Evolutionary conservation across 2,797 vertebrate species (phyloP), one percentile per base, ranked within the genome.

Genomic region (Poecile montanus): DNA sequence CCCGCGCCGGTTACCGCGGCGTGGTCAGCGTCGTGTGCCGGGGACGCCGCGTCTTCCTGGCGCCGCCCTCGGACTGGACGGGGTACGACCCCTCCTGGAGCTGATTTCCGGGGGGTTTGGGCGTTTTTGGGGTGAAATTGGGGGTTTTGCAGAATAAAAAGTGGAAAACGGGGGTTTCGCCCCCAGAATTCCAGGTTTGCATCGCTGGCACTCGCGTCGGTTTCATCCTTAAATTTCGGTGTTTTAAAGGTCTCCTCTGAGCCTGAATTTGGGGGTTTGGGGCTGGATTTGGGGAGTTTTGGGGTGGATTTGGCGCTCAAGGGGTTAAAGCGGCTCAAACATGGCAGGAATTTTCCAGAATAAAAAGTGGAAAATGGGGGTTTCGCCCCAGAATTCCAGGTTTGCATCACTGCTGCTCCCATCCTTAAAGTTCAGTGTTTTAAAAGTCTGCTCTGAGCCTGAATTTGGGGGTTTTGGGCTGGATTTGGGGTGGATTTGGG

Each of bases 1-100:
- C 99, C 25, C 98, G 99, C 17, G 98, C 98, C 3, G 99, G 99
- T 15, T 99, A 99, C 96, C 98, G 98, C 78, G 99, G 99, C 26
- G 89, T 99, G 4, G 99, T 99, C 89, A 98, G 98, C 95, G 98
- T 99, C 94, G 97, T 99, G 20, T 98, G 98, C 48, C 98, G 98
- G 1, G 99, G 99, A 2, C 98, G 99, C 6, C 98, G 99, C 65
- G 98, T 99, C n/a, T 99, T 98, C 91, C 93, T 99, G 66, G 98
- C 99, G 0, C 99, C 99, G 1, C 99, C 99, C 2, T 94, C 98
- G 32, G 98, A 98, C 79, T 99, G 99, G 99, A 98, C 85, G 5
- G 98, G 98, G 30, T 99, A 99, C 8, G 99, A 99, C 65, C 97
- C 98, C 53, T 99, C 97, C 87, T 99, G 99, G 99, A 99, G 99